phyloP scores from a whole-genome alignment of 2,888 invertebrate genomes.

The Drosophila birchii region DNA sequence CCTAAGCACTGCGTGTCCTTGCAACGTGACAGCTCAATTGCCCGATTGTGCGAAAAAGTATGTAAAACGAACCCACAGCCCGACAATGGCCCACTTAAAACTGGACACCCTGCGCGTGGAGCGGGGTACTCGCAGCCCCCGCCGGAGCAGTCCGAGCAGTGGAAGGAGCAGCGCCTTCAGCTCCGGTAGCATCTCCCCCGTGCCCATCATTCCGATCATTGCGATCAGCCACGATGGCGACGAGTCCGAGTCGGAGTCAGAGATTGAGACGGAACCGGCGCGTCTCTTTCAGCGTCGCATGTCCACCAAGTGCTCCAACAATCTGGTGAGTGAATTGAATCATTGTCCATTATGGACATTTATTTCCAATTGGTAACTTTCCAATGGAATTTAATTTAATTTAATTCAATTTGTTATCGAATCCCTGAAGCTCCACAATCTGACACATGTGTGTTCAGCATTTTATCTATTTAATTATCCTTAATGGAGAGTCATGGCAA shows the following conservation, averaged over 20 bases:
- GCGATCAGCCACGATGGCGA: constrained; percentile 84
- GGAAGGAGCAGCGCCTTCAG: constrained; percentile 77
- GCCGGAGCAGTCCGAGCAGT: constrained; percentile 53
- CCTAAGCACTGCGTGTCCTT: constrained; percentile 31
- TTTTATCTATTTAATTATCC: constrained; percentile 11
- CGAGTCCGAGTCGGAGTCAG: constrained; percentile 90
- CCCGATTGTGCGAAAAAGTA: constrained; percentile 23
- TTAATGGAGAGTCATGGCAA: background rate
- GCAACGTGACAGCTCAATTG: constrained; percentile 42
- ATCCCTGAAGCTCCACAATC: background rate
- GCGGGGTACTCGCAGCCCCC: constrained; percentile 49
- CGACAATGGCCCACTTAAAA: constrained; percentile 71
- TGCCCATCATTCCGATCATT: constrained; percentile 80
- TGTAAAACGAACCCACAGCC: constrained; percentile 21
- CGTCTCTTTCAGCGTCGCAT: constrained; percentile 91
- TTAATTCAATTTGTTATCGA: background rate
- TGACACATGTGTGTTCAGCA: constrained; percentile 4
- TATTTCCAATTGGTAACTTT: background rate
- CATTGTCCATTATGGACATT: background rate
- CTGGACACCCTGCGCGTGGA: constrained; percentile 68
- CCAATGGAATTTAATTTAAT: background rate
- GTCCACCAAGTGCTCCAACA: constrained; percentile 93
- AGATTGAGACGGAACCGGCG: constrained; percentile 92
- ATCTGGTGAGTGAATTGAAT: constrained; percentile 87
- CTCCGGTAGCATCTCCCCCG: constrained; percentile 80